Percentiles rank a stretch among this genome's conserved stretches.
These are phyloP conservation scores for Epirrhoe tristata DNA, from an alignment of 2,888 invertebrate genomes.

Conservation along the genomic window DNA sequence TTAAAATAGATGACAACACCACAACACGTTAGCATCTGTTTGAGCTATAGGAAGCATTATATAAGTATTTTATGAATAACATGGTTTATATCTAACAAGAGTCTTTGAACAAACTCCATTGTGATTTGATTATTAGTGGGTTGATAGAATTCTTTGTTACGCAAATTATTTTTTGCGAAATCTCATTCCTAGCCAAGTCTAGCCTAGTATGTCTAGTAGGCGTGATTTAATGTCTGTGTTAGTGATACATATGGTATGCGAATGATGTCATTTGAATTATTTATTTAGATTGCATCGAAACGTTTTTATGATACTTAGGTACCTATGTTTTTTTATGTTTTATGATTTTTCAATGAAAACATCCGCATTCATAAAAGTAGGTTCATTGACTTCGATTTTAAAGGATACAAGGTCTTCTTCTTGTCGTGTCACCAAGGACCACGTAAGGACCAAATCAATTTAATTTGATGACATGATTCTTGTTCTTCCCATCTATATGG, in stretches of 20 bases:
- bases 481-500: not conserved
- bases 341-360: slow-evolving; percentile 26
- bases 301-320: slow-evolving; percentile 13
- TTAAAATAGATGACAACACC: too few relatives aligned
- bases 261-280: slow-evolving; percentile 48
- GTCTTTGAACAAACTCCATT: not conserved
- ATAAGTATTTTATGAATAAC: too few relatives aligned
- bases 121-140: not conserved
- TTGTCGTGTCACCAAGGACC: not conserved
- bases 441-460: not conserved
- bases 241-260: slow-evolving; percentile 42
- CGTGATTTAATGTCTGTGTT: slow-evolving; percentile 52
- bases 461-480: slow-evolving; percentile 1
- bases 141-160: slow-evolving; percentile 48
- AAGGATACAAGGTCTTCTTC: not conserved
- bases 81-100: not conserved
- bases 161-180: slow-evolving; percentile 69
- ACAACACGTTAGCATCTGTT: too few relatives aligned
- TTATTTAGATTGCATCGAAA: slow-evolving; percentile 31
- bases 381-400: slow-evolving; percentile 28
- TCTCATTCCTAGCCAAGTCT: slow-evolving; percentile 43
- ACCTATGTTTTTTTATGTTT: not conserved
- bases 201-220: slow-evolving; percentile 47
- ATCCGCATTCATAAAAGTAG: slow-evolving; percentile 29
- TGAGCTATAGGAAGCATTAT: too few relatives aligned